Percentiles rank a stretch among this genome's conserved stretches.
phyloP scores from a whole-genome alignment of 2,888 invertebrate genomes.

The Amphimallon solstitiale region DNA sequence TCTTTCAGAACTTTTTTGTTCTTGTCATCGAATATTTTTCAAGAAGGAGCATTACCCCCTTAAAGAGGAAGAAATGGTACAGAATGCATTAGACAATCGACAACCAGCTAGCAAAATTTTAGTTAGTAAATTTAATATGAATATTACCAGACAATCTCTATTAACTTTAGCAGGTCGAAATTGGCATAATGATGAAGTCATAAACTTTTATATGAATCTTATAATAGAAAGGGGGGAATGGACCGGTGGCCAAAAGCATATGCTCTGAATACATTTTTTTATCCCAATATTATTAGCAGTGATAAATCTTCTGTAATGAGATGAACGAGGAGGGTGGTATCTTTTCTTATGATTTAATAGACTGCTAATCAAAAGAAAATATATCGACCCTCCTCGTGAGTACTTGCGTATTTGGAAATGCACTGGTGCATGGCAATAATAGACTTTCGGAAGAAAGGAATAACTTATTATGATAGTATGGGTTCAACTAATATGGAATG shows the following conservation, averaged over 20 bases:
- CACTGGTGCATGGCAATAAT: slow-evolving; percentile 97
- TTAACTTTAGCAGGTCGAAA: slow-evolving; percentile 82
- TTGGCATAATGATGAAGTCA: slow-evolving; percentile 97
- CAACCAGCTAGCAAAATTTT: slow-evolving; percentile 74
- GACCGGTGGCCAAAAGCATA: slow-evolving; percentile 79
- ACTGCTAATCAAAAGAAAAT: no score
- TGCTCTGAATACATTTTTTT: slow-evolving; percentile 96
- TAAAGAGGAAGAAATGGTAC: slow-evolving; percentile 71
- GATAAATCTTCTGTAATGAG: slow-evolving; percentile 85
- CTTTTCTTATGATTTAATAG: slow-evolving; percentile 84
- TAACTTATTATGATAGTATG: slow-evolving; percentile 94
- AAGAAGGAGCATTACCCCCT: no score
- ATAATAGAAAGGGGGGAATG: slow-evolving; percentile 79
- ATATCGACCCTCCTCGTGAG: no score
- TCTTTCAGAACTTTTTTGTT: no score
- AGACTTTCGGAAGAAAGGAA: slow-evolving; percentile 72
- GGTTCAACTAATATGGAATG: slow-evolving; percentile 78
- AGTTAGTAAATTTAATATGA: slow-evolving; percentile 69
- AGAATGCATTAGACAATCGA: slow-evolving; percentile 66
- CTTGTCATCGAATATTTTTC: no score
- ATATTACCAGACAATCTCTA: slow-evolving; percentile 81
- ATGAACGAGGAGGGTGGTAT: slow-evolving; percentile 92
- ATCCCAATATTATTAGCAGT: slow-evolving; percentile 80
- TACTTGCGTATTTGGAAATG: slow-evolving; percentile 94
- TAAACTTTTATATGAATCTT: slow-evolving; percentile 97